Evolutionary conservation across 2,113 vertebrate genomes (phyloP), one percentile per base, ranked within the genome.

Genomic region (Takifugu flavidus): DNA sequence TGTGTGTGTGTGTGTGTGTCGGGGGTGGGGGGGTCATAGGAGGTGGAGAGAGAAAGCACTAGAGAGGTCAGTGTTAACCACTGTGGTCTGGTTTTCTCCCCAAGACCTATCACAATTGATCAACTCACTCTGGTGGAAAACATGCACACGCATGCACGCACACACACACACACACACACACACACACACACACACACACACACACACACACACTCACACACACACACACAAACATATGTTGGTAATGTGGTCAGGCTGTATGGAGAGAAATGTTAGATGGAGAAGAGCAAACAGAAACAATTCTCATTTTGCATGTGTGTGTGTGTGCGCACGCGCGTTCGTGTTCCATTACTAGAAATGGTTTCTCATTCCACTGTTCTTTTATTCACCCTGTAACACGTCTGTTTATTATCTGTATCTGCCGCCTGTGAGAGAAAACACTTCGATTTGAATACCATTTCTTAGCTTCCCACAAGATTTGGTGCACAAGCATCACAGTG

Each of bases 1-100:
- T 1, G 29, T 51, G 42, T 13, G 42, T 27, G 56, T 43, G 53
- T 34, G 69, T 28, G 49, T 67, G 72, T 49, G 34, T 25, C 20
- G 8, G 49, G 10, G 49, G 28, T 51, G 45, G 29, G 2, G 29
- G 29, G 5, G 7, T 6, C 29, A 31, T 70, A 62, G 67, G 77
- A 68, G 77, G 56, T 64, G 60, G 25, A 67, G 60, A 65, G 65
- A 67, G 65, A 77, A 63, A 73, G 58, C 51, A 20, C 59, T 58
- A 51, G 67, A 66, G 63, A 77, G 79, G 79, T 84, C 82, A 82
- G 65, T 76, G 79, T 84, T 86, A 87, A 87, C 79, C 63, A 73
- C 68, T 68, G 65, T 65, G 67, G 70, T 74, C 81, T 75, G 61
- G 68, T 61, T 78, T 67, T 73, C 80, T 84, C 77, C 66, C 72